Evolutionary conservation across 2,797 vertebrate species (phyloP).

Genomic region (Diglossa cyanea): DNA sequence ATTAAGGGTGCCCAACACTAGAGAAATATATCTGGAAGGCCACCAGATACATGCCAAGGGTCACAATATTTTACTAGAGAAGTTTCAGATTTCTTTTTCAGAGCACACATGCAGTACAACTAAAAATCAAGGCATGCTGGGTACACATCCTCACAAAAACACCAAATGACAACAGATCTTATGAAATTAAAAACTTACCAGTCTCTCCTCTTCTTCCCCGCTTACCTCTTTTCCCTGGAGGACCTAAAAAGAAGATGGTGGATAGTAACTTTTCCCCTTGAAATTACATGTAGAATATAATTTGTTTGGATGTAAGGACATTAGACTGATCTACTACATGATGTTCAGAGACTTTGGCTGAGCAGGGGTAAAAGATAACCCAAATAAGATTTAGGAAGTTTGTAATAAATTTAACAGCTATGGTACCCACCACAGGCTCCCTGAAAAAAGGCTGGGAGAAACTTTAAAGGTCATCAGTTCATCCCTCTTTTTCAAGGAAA

Average conservation of each 20-base stretch:
- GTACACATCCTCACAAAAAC: background rate
- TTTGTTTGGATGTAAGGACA: background rate
- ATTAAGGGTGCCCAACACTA: background rate
- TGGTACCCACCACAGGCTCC: background rate
- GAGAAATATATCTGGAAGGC: background rate
- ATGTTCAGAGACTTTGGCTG: background rate
- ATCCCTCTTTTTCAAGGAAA: background rate
- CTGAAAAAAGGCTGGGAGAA: background rate
- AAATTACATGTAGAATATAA: background rate
- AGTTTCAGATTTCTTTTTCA: background rate
- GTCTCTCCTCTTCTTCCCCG: constrained; percentile 93
- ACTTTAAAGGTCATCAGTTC: background rate
- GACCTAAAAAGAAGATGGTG: constrained; percentile 81
- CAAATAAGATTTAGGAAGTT: background rate
- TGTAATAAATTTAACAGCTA: background rate
- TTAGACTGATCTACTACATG: background rate
- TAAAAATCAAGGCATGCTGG: constrained; percentile 5
- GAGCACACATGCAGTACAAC: background rate
- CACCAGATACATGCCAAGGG: background rate
- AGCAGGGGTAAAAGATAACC: background rate
- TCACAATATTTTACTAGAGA: background rate
- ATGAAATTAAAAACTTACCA: constrained; percentile 79
- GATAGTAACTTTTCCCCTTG: background rate
- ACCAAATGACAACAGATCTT: background rate
- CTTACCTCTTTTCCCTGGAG: constrained; percentile 96